phyloP scores from a whole-genome alignment of 2,797 vertebrate species.

The Sardinella longiceps region DNA sequence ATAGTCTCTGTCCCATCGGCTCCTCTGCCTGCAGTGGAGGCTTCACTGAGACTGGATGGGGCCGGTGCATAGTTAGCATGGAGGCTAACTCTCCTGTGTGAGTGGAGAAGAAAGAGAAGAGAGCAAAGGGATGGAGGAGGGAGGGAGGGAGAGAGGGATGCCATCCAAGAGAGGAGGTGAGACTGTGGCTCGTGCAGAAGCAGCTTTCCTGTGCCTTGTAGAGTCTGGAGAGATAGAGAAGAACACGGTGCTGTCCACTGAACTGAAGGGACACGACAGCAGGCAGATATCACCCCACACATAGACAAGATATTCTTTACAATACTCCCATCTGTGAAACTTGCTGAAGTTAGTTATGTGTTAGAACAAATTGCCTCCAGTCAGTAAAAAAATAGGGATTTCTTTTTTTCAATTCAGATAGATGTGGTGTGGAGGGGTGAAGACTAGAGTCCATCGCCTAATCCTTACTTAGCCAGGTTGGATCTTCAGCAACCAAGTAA shows the following conservation, averaged over 20 bases:
- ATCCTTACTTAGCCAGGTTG: not conserved
- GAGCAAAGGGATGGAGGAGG: not conserved
- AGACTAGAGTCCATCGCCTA: not conserved
- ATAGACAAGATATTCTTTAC: not conserved
- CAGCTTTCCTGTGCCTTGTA: conserved; percentile 21
- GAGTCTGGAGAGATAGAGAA: not conserved
- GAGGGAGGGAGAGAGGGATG: not conserved
- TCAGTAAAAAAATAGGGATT: not conserved
- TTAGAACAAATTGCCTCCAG: not conserved
- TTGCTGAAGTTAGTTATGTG: not conserved
- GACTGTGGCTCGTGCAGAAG: not conserved
- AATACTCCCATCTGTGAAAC: too few relatives aligned
- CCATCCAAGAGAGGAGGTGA: not conserved
- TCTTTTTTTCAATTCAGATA: not conserved
- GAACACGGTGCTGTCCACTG: not conserved
- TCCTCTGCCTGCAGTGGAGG: not conserved
- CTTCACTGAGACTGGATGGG: not conserved
- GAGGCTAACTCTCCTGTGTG: not conserved
- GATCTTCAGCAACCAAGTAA: conserved; percentile 13
- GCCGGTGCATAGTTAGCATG: not conserved
- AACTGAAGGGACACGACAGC: not conserved
- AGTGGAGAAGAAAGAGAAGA: not conserved
- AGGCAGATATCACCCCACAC: not conserved
- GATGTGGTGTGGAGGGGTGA: not conserved
- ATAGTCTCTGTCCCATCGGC: not conserved